These are phyloP conservation scores for Neomicropteryx cornuta DNA, from an alignment of 1,140 invertebrate genomes.

Conservation along the genomic window DNA sequence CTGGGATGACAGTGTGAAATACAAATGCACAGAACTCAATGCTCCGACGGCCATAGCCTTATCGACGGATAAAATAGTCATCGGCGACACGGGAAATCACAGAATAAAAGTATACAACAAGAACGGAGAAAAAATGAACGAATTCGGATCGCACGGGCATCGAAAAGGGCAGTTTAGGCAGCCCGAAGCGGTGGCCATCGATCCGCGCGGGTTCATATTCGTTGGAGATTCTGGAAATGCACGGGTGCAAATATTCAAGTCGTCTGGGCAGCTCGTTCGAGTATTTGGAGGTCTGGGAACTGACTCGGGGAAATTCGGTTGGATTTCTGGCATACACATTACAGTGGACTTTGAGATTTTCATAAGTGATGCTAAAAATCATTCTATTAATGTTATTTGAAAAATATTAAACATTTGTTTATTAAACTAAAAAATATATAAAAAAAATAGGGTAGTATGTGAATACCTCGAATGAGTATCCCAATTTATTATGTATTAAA, in stretches of 20 bases:
- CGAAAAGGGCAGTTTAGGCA: constrained; percentile 52
- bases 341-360: constrained; percentile 53
- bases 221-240: constrained; percentile 71
- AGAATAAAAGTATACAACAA: constrained; percentile 48
- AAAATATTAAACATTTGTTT: no score
- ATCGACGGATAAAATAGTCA: constrained; percentile 35
- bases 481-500: no score
- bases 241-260: constrained; percentile 61
- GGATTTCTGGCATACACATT: constrained; percentile 57
- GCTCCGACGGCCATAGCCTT: constrained; percentile 59
- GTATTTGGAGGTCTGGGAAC: constrained; percentile 49
- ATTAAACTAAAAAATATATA: no score
- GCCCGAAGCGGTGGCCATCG: constrained; percentile 56
- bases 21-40: constrained; percentile 44
- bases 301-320: constrained; percentile 52
- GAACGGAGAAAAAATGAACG: constrained; percentile 33
- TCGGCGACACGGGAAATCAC: constrained; percentile 56
- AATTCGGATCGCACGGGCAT: constrained; percentile 48
- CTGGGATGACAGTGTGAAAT: no score
- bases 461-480: no score
- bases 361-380: constrained; percentile 58
- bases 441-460: no score
- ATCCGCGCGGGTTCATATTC: constrained; percentile 57
- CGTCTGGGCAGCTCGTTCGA: constrained; percentile 48
- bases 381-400: constrained; percentile 58